These are phyloP conservation scores for Poecilia wingei DNA, from an alignment of 2,797 vertebrate genomes.

Conservation along the genomic window DNA sequence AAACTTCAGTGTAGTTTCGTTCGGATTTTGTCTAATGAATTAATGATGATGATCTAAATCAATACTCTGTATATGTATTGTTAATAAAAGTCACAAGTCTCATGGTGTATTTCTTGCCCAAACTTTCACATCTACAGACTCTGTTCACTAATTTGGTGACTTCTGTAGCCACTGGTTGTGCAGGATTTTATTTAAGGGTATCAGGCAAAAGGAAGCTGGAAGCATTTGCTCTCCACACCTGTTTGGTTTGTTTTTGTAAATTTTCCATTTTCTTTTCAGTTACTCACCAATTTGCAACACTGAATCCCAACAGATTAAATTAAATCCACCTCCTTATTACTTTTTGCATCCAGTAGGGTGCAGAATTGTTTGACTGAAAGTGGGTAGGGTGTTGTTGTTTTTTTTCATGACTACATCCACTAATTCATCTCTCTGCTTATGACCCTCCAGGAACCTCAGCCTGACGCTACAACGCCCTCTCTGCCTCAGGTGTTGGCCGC, in stretches of 20 bases:
- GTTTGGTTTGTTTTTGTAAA: not conserved
- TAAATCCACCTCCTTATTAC: conserved; percentile 24
- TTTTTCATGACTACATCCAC: conserved; percentile 8
- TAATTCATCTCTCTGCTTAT: conserved; percentile 24
- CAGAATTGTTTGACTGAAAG: conserved; percentile 59
- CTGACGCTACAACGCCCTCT: conserved; percentile 51
- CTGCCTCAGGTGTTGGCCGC: conserved; percentile 46
- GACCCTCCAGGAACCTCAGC: conserved; percentile 72
- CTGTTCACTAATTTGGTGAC: not conserved
- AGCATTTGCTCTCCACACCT: not conserved
- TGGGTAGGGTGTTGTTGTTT: conserved; percentile 15
- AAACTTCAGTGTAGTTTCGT: not conserved
- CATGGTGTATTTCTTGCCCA: not conserved
- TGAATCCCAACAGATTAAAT: conserved; percentile 48
- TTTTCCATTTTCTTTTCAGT: not conserved
- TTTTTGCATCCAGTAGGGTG: conserved; percentile 69
- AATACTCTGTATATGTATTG: too few species aligned
- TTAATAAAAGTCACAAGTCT: not conserved
- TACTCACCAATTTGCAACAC: not conserved
- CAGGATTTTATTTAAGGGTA: not conserved
- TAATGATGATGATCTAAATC: not conserved
- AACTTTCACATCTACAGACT: not conserved
- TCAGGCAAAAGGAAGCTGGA: not conserved
- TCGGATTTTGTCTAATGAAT: not conserved
- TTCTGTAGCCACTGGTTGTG: not conserved